A percentile compares a stretch with the other conserved stretches of the same genome.
Conservation (phyloP, 2,113 vertebrate genomes). For the Capra hircus region DNA sequence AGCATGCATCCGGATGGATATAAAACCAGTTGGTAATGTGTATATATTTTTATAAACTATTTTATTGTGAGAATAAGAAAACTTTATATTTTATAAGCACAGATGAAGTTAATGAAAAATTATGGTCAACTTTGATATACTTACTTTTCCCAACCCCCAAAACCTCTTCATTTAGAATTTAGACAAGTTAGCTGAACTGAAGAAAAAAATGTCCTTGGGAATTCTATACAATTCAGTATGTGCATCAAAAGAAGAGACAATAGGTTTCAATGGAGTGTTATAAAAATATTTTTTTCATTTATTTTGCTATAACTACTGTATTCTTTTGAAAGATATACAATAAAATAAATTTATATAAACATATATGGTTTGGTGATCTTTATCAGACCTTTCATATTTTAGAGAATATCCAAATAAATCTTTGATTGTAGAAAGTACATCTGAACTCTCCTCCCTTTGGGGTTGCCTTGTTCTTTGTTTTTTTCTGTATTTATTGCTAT, state of each 20-base stretch:
- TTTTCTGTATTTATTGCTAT: background rate
- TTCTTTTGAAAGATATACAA: background rate
- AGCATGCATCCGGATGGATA: background rate
- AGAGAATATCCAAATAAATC: background rate
- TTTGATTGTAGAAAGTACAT: background rate
- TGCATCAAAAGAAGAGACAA: background rate
- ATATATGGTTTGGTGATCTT: background rate
- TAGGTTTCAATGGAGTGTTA: background rate
- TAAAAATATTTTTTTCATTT: conserved; percentile 12
- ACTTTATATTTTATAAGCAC: background rate
- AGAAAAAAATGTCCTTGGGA: background rate
- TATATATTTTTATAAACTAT: background rate
- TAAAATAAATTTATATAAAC: background rate
- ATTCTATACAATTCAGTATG: background rate
- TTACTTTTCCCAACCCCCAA: background rate
- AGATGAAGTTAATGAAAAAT: conserved; percentile 21
- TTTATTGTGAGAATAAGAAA: background rate
- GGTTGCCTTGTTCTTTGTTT: background rate
- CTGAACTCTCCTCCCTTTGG: background rate
- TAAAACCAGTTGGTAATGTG: background rate
- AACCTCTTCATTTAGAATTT: conserved; percentile 8
- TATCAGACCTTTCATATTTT: background rate
- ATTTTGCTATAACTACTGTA: background rate
- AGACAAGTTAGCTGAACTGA: background rate
- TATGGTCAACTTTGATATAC: background rate